Conservation (phyloP, 2,113 vertebrate genomes). For the Nycticorax nycticorax region DNA sequence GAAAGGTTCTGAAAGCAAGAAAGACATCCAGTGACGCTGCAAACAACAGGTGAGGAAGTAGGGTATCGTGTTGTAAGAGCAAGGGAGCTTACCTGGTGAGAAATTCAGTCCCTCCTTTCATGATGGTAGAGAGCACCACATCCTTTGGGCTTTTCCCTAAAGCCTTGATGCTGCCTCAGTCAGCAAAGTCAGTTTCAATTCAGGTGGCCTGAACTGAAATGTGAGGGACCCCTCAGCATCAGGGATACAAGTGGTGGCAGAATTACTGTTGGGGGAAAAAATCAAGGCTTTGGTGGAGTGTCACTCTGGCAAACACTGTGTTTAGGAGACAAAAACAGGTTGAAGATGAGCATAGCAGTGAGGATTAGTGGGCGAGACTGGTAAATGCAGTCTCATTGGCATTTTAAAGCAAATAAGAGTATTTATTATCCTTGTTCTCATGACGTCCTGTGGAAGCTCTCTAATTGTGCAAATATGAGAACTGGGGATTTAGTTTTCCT, state of each 20-base stretch:
- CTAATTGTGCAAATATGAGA: background rate
- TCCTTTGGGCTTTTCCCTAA: background rate
- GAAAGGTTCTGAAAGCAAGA: background rate
- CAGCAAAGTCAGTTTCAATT: background rate
- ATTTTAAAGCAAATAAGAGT: background rate
- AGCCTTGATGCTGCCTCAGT: background rate
- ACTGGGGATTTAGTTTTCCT: background rate
- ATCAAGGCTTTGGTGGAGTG: background rate
- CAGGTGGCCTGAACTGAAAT: background rate
- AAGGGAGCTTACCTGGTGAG: background rate
- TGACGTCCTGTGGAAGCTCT: background rate
- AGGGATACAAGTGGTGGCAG: background rate
- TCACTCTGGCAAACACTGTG: background rate
- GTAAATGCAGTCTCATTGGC: background rate
- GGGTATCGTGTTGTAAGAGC: rapidly evolving
- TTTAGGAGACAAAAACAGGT: background rate
- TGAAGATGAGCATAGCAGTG: background rate
- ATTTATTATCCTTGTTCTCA: background rate
- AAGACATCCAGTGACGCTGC: background rate
- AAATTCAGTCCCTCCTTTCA: background rate
- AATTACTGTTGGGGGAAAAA: background rate
- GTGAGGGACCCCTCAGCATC: background rate
- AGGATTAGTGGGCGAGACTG: background rate
- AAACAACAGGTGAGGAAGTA: background rate
- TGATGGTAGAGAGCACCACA: background rate